Evolutionary conservation across 1,140 invertebrate genomes (phyloP), one percentile per base, ranked within the genome.

Genomic region (Drosophila repletoides): DNA sequence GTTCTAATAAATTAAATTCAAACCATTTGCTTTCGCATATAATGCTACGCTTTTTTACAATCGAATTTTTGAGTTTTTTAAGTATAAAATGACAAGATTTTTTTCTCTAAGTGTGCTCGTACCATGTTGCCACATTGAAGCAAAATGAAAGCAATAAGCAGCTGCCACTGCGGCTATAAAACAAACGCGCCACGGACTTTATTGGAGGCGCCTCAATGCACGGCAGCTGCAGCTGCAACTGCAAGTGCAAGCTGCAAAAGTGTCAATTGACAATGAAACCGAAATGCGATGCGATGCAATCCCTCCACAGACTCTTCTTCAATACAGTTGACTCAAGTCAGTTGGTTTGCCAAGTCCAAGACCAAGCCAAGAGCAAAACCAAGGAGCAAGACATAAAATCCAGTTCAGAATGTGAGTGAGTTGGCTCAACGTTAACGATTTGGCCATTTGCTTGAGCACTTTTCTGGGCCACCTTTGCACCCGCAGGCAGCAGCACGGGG

Each of bases 221-320:
- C 19, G 31, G 31, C 36, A 24, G 9, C 10, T 68, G 58, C 61
- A 59, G 52, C 22, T 70, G n/a, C n/a, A n/a, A n/a, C n/a, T n/a
- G n/a, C n/a, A n/a, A n/a, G n/a, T n/a, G n/a, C n/a, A n/a, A n/a
- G n/a, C n/a, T n/a, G 63, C 38, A 71, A 71, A 49, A 71, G 68
- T 71, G 68, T 71, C 68, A 71, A 71, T 71, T 71, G 68, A 71
- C 68, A 71, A 60, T 71, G 63, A 71, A 71, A 66, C 61, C 63
- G 48, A 71, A 71, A 71, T 71, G 49, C 41, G 49, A 61, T 61
- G 58, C 58, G 19, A 49, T 29, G 19, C 34, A 14, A 46, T 28
- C 15, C 45, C 15, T 12, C 31, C 15, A 12, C 40, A 17, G 33
- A 63, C 40, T 36, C 14, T 5, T 12, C 5, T 19, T n/a, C 14